phyloP scores from a whole-genome alignment of 2,797 vertebrate genomes.

The Lacerta bilineata region DNA sequence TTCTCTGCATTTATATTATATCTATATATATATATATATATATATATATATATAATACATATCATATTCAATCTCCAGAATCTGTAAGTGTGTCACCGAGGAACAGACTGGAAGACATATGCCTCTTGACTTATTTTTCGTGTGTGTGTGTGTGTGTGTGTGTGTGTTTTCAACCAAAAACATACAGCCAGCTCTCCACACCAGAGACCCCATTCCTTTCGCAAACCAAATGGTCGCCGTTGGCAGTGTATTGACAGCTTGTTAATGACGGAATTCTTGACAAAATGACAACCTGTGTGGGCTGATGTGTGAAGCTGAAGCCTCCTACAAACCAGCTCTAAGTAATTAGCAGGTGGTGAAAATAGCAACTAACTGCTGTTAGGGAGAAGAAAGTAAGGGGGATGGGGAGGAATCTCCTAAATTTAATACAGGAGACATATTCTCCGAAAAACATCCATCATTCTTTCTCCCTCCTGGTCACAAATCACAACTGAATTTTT shows the following conservation, averaged over 20 bases:
- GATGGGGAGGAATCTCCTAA: conserved; percentile 46
- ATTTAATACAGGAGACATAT: conserved; percentile 70
- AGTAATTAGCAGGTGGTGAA: conserved; percentile 82
- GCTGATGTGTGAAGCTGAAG: conserved; percentile 77
- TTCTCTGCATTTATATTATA: conserved; percentile 48
- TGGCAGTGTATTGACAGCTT: conserved; percentile 84
- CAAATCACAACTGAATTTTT: conserved; percentile 22
- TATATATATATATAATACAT: conserved; percentile 42
- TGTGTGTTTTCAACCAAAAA: conserved; percentile 48
- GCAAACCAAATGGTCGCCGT: conserved; percentile 83
- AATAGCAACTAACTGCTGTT: conserved; percentile 77
- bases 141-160: conserved; percentile 38
- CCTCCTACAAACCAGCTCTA: conserved; percentile 77
- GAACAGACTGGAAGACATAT: conserved; percentile 86
- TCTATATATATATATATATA: conserved; percentile 33
- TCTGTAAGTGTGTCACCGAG: conserved; percentile 73
- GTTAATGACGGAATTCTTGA: conserved; percentile 86
- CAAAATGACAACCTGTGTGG: conserved; percentile 84
- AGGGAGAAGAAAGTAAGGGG: conserved; percentile 42
- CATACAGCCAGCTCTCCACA: conserved; percentile 79
- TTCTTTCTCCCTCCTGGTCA: not conserved
- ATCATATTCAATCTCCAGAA: not conserved
- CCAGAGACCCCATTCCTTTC: conserved; percentile 76
- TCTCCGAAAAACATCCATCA: conserved; percentile 36
- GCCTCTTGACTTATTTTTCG: conserved; percentile 80